Percentiles rank a stretch among this genome's conserved stretches.
Evolutionary conservation across 2,888 invertebrate species (phyloP).

Genomic region (Hypolimnas misippus): DNA sequence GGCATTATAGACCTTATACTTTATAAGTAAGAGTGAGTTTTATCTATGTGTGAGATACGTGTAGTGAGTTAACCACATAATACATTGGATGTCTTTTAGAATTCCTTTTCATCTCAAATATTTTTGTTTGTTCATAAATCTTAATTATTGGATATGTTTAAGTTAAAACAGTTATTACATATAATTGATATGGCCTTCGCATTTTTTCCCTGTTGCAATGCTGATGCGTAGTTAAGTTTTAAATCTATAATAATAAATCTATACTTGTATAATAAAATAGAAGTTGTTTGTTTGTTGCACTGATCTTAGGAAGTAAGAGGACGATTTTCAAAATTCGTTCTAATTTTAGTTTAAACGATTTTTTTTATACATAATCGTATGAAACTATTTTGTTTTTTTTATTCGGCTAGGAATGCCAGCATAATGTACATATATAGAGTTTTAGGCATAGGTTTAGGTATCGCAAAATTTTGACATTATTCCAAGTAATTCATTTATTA

Average conservation of each 20-base stretch:
- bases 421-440: neutral
- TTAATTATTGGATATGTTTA: neutral
- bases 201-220: neutral
- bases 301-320: too few relatives aligned
- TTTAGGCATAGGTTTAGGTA: neutral
- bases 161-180: neutral
- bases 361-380: too few relatives aligned
- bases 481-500: slow-evolving; percentile 37
- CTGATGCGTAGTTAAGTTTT: neutral
- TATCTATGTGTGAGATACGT: neutral
- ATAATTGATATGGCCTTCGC: neutral
- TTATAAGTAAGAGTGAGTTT: neutral
- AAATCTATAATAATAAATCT: neutral
- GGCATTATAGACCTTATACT: slow-evolving; percentile 13
- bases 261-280: neutral
- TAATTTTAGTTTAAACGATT: too few relatives aligned
- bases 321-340: too few relatives aligned
- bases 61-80: neutral
- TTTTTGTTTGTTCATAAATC: neutral
- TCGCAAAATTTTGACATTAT: slow-evolving; percentile 36
- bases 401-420: too few relatives aligned
- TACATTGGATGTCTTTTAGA: neutral
- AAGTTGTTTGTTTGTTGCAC: too few relatives aligned
- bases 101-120: neutral
- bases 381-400: too few relatives aligned